Base-by-base conservation (phyloP, 2,888 invertebrate genomes). In the Melanotus villosus region DNA sequence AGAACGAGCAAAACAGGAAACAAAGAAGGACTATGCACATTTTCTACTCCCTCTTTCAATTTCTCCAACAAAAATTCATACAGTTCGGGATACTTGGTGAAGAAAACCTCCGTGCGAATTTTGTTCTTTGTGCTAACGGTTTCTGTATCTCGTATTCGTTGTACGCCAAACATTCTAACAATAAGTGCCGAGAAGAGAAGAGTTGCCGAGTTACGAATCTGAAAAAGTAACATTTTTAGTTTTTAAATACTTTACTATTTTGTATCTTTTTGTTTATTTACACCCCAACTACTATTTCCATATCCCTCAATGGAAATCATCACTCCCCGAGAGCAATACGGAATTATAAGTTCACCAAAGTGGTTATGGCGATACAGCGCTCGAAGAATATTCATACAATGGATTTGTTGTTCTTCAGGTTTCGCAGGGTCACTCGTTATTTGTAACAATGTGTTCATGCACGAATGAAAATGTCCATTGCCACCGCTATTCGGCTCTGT, bases 161-260 rank as follows among this genome's bases (percentile, higher is more conserved):
- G 88, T 16, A 96, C 96, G 1, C 98, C 98, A 86, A 98, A 97
- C 74, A 95, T 91, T 73, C 97, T 88, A 45, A 91, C 91, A 79
- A 95, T 90, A 32, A 98, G 86, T 1, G 96, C 90, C 69, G 94
- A 91, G 81, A 96, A 93, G 58, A 98, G 84, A 62, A 98, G 84
- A 0, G 96, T 95, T 0, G 95, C 91, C 0, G 96, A 92, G 84
- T 98, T 98, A 70, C 95, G 88, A 81, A 93, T 92, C 92, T 93
- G n/a, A 14, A 38, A 38, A 38, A 6, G 10, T 38, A 38, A 10
- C 3, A 6, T 38, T 10, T 3, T 12, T 12, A 38, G 10, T 38
- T 38, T 38, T 14, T n/a, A 5, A 38, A 4, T 38, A 38, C 38
- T 5, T 7, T 5, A 7, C 26, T 26, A 26, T 7, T 10, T 32